Evolutionary conservation across 2,888 invertebrate species (phyloP), one percentile per base, ranked within the genome.

Genomic region (Myathropa florea): DNA sequence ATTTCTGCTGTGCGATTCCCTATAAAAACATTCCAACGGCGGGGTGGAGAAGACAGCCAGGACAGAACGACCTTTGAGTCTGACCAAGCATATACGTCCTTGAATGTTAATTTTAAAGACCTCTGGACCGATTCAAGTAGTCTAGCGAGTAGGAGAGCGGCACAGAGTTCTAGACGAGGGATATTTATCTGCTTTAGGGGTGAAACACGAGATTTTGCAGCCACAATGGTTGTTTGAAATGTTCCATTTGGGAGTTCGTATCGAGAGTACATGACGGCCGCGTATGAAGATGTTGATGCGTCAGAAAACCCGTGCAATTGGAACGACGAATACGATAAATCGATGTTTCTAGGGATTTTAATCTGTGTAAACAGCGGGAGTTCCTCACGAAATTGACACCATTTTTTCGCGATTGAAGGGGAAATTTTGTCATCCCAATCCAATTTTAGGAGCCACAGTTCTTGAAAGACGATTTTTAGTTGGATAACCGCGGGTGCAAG

Each of bases 31-130:
- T 64, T 14, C 85, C 85, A 88, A 14, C 70, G 76, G 4, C 83
- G 36, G 0, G 83, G 83, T 3, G 83, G 83, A 10, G 71, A 61
- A 9, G 82, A 78, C 0, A 91, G 59, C 90, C 91, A 91, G n/a
- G 83, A 73, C 2, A 91, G 60, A 6, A 89, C 89, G 9, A 90
- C 89, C 18, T 88, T 88, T 0, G 90, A 91, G 73, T 91, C 90
- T 0, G 89, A 88, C 88, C 85, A 88, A 46, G 79, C 83, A 24
- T 21, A 68, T 10, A 78, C 59, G 18, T 65, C 71, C 4, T 60
- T 63, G n/a, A 88, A 73, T 1, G 23, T 21, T n/a, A 77, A 57
- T 6, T 82, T 79, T 1, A 83, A 53, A 0, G 77, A 76, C 14
- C 18, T 53, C 65, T 73, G 79, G 3, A 88, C 55, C 4, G 24